Base-by-base conservation (phyloP, 64 coral and sea anemone genomes). In the Pocillopora verrucosa region DNA sequence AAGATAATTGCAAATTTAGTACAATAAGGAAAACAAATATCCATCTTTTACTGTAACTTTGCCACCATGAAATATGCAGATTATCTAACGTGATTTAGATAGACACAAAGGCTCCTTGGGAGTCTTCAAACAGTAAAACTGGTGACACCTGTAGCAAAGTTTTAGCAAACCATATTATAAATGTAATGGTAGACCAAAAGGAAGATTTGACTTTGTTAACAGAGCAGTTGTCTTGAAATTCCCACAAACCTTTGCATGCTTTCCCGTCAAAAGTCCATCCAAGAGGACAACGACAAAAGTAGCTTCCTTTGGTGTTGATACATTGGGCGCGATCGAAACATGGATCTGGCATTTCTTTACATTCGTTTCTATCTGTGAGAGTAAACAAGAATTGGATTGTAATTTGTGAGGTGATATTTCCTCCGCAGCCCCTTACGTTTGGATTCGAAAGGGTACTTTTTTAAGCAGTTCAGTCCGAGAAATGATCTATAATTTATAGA, bases 191-290 rank as follows among this genome's bases (percentile, higher is more conserved):
- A n/a, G n/a, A n/a, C 2, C 10, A 17, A 62, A 17, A 62, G 12
- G 1, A 62, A 62, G 1, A 35, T 76, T 1, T 76, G 22, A 35
- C 74, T 12, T 3, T 17, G 2, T 76, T 12, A 17, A 45, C 25
- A 1, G 13, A 35, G 12, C 2, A 5, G 26, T 35, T 76, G 11
- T 17, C 26, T 78, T 58, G 17, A 22, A 25, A 78, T 13, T 51
- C 36, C 11, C 62, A 88, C 80, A 37, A 38, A 91, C 89, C 89
- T 91, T 91, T 83, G 73, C 89, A 91, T 6, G 5, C 56, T 70
- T 45, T 83, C 9, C 89, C 89, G 60, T 91, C 89, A 22, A 69
- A 79, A 84, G 36, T 74, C 78, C 73, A 91, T 15, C 89, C 89
- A 1, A 30, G 24, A 15, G 76, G 16, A 83, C 89, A 91, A 60